Base-by-base conservation (phyloP, 2,888 invertebrate genomes). In the Mythimna lalbum region DNA sequence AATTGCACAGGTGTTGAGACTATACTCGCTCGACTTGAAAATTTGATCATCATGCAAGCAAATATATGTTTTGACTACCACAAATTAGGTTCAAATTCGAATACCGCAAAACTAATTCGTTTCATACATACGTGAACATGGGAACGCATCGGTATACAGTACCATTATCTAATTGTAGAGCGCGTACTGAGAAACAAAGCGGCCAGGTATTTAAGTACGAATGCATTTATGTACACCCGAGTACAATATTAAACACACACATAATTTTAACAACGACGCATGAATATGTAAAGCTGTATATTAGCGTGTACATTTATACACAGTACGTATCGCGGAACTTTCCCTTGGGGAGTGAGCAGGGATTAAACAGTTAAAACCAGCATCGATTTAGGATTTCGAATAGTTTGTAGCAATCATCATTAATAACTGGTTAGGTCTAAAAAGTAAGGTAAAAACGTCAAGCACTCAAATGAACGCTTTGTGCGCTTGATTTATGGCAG, bases 201-300 rank as follows among this genome's bases (percentile, higher is more conserved):
- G 63, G 53, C 60, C 74, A 62, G 72, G 71, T 82, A 83, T 76
- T 69, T 82, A 82, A 69, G 63, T 69, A 57, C 69, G 77, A 73
- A 84, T 82, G 83, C 82, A 82, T 73, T 59, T 71, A 78, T 63
- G 62, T 69, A 70, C 55, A 80, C 66, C 57, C 69, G 67, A 68
- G 67, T 33, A 69, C 69, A 69, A 82, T 73, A 82, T 78, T 68
- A 82, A 78, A 81, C 82, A 78, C 67, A 77, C 71, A 82, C 79
- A 78, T 82, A 73, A 79, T 73, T 79, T 78, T 73, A 72, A 66
- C 78, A 72, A 73, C 59, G 79, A 78, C 65, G 62, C 64, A 79
- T 82, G 74, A 82, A 78, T 79, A 79, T 82, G 49, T 68, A 82
- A 65, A 78, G 59, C 64, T 68, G 62, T 78, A 78, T 53, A 67